Evolutionary conservation across 2,113 vertebrate genomes (phyloP).

Genomic region (Nansenia antarctica): DNA sequence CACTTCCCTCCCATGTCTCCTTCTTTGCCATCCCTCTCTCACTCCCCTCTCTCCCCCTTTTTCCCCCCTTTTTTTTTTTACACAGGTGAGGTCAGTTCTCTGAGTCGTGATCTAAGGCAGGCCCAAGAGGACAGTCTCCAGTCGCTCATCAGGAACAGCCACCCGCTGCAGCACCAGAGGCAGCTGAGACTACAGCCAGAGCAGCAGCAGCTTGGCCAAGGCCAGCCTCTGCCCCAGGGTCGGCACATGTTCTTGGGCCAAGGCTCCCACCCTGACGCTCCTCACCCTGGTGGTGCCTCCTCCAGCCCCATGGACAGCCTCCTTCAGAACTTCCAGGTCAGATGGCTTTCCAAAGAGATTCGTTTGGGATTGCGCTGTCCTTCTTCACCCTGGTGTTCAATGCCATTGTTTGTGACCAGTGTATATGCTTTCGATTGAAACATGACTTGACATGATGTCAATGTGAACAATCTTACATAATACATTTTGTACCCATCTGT

Average conservation of each 20-base stretch:
- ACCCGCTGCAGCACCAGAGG: slow-evolving; percentile 77
- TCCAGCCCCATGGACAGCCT: slow-evolving; percentile 89
- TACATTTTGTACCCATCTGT: background rate
- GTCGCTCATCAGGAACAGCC: slow-evolving; percentile 80
- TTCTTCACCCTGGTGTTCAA: background rate
- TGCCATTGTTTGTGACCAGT: background rate
- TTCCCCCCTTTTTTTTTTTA: slow-evolving; percentile 51
- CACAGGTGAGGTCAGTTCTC: slow-evolving; percentile 81
- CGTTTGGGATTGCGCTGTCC: too few species aligned
- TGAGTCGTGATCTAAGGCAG: slow-evolving; percentile 81
- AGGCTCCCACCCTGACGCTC: slow-evolving; percentile 75
- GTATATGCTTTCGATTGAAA: background rate
- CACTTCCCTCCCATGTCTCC: background rate
- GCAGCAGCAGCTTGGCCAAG: slow-evolving; percentile 79
- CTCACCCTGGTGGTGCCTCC: slow-evolving; percentile 75
- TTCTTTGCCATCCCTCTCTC: too few species aligned
- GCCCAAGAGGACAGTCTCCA: slow-evolving; percentile 83
- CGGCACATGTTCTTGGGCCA: slow-evolving; percentile 71
- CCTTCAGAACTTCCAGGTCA: slow-evolving; percentile 96
- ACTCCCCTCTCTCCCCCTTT: too few species aligned
- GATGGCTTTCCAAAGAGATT: too few species aligned
- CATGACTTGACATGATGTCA: background rate
- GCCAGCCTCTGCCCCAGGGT: slow-evolving; percentile 71
- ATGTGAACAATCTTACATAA: background rate
- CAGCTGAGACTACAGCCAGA: slow-evolving; percentile 73